Conservation (phyloP, 2,797 vertebrate genomes). For the Salmo trutta region DNA sequence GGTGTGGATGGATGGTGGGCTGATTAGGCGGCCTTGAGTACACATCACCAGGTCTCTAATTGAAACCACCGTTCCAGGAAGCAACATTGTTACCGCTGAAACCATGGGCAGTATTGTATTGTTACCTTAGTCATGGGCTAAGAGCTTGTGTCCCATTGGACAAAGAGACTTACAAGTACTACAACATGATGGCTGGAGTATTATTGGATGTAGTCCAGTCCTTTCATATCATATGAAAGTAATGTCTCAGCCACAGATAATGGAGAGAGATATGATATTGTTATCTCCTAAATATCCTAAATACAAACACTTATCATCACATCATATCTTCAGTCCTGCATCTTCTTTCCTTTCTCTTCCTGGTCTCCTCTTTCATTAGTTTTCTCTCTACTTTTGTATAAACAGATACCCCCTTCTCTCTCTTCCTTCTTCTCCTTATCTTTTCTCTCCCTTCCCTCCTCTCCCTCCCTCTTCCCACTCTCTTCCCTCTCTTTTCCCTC, state of each 20-base stretch:
- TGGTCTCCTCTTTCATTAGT: not conserved
- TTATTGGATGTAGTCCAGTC: not conserved
- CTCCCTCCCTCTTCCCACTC: too few species aligned
- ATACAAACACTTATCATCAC: not conserved
- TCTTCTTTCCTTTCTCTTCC: not conserved
- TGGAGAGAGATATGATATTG: not conserved
- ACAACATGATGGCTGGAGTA: not conserved
- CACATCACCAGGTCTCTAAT: conserved; percentile 53
- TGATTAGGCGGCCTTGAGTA: conserved; percentile 47
- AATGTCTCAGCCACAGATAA: not conserved
- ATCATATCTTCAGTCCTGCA: not conserved
- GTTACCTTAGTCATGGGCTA: not conserved
- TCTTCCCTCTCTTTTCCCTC: too few species aligned
- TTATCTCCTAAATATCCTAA: not conserved
- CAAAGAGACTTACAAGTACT: not conserved
- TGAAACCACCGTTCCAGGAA: conserved; percentile 31
- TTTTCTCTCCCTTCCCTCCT: too few species aligned
- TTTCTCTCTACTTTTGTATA: not conserved
- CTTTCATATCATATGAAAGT: not conserved
- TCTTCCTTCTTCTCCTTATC: too few species aligned
- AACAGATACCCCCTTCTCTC: not conserved
- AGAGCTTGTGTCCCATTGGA: not conserved
- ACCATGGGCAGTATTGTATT: not conserved
- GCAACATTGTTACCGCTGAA: not conserved
- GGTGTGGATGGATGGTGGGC: conserved; percentile 40